Conservation (phyloP, 2,797 vertebrate genomes). For the Numenius phaeopus region DNA sequence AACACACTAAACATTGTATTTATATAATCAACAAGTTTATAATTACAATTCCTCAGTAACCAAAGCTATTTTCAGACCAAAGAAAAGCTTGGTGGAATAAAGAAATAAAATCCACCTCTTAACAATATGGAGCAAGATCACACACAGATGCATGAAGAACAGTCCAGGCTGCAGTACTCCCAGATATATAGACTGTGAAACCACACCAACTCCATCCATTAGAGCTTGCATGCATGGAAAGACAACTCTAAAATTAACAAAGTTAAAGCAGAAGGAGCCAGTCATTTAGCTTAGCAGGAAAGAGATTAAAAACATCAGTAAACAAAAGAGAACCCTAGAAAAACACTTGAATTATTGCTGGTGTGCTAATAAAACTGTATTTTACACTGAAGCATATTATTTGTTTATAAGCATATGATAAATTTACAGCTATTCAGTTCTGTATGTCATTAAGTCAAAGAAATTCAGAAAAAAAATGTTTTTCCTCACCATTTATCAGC, state of each 20-base stretch:
- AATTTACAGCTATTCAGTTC: not conserved
- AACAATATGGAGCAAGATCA: not conserved
- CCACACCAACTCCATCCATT: not conserved
- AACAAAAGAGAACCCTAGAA: not conserved
- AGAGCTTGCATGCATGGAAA: accelerated
- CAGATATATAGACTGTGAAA: not conserved
- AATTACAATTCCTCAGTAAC: not conserved
- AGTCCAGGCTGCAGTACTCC: not conserved
- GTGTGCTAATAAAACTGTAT: not conserved
- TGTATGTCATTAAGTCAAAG: not conserved
- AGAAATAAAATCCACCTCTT: not conserved
- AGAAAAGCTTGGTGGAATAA: not conserved
- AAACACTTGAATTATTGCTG: not conserved
- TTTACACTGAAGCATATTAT: not conserved
- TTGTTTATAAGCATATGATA: not conserved
- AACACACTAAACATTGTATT: not conserved
- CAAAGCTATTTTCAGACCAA: not conserved
- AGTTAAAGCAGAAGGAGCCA: not conserved
- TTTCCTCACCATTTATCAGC: not conserved
- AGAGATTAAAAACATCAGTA: not conserved
- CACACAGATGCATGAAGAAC: not conserved
- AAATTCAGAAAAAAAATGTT: not conserved
- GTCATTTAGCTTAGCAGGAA: not conserved
- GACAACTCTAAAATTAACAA: not conserved
- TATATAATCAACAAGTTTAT: not conserved